Conservation (phyloP, 2,113 vertebrate species). For the Myrmecophaga tridactyla region DNA sequence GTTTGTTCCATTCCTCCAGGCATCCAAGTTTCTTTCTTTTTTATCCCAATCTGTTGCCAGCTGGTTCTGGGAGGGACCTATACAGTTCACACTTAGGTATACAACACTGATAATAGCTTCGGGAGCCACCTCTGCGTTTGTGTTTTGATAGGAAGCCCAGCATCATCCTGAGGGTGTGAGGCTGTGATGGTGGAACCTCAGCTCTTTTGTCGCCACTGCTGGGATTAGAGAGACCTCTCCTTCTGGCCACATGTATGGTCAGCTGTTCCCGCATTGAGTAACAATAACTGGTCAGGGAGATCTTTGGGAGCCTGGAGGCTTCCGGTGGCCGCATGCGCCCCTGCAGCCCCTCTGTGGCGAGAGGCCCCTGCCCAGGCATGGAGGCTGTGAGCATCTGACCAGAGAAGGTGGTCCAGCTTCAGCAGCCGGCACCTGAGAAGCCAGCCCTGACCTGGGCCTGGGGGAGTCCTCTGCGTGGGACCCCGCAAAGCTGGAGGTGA, state of each 20-base stretch:
- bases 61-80: background rate
- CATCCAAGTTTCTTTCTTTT: background rate
- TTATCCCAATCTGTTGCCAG: background rate
- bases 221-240: background rate
- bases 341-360: background rate
- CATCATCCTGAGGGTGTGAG: background rate
- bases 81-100: background rate
- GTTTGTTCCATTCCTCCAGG: background rate
- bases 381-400: background rate
- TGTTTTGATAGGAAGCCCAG: background rate
- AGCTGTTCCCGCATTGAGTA: background rate
- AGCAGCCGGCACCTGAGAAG: background rate
- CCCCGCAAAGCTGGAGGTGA: background rate
- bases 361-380: background rate
- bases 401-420: background rate
- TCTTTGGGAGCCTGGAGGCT: rapidly evolving
- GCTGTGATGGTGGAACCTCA: too few relatives aligned
- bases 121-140: background rate
- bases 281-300: background rate
- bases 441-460: background rate
- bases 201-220: background rate
- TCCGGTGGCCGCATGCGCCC: background rate
- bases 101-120: rapidly evolving
- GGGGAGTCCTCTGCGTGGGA: background rate
- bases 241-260: background rate